Conservation (phyloP, 2,113 vertebrate species). For the Alethe castanea region DNA sequence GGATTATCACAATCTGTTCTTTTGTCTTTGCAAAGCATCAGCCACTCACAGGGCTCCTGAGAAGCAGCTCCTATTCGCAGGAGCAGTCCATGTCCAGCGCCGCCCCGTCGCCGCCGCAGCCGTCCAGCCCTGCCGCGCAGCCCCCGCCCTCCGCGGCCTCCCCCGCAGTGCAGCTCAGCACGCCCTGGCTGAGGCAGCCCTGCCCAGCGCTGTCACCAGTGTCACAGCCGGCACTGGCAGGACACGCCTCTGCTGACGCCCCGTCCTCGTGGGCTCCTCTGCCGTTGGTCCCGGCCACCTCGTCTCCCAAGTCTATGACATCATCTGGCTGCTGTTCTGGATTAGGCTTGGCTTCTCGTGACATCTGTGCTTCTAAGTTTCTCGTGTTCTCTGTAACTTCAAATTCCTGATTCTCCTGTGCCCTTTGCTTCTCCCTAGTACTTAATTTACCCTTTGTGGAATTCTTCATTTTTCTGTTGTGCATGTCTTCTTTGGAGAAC, state of each 20-base stretch:
- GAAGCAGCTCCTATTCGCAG: fast-evolving
- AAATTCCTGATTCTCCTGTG: conserved; percentile 62
- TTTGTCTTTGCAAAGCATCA: neutral
- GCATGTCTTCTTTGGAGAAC: conserved; percentile 74
- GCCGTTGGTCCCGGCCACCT: neutral
- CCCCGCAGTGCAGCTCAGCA: neutral
- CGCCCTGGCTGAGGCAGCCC: neutral
- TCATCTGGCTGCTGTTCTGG: neutral
- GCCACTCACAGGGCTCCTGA: neutral
- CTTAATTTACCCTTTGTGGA: conserved; percentile 64
- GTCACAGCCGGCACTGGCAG: neutral
- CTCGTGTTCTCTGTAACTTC: conserved; percentile 54
- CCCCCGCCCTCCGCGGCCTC: neutral
- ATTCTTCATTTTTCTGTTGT: conserved; percentile 66
- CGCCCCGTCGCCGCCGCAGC: neutral
- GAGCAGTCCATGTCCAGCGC: neutral
- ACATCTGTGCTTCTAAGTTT: conserved; percentile 61
- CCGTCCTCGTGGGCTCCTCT: neutral
- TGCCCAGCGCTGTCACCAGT: neutral
- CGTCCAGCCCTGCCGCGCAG: fast-evolving
- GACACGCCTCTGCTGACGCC: neutral
- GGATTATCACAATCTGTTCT: neutral
- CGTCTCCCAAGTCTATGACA: conserved; percentile 2
- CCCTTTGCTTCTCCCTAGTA: conserved; percentile 31
- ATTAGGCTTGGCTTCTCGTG: conserved; percentile 2